Percentiles rank a stretch among this genome's conserved stretches.
These are phyloP conservation scores for Mungos mungo DNA, from an alignment of 2,113 vertebrate species.

Conservation along the genomic window DNA sequence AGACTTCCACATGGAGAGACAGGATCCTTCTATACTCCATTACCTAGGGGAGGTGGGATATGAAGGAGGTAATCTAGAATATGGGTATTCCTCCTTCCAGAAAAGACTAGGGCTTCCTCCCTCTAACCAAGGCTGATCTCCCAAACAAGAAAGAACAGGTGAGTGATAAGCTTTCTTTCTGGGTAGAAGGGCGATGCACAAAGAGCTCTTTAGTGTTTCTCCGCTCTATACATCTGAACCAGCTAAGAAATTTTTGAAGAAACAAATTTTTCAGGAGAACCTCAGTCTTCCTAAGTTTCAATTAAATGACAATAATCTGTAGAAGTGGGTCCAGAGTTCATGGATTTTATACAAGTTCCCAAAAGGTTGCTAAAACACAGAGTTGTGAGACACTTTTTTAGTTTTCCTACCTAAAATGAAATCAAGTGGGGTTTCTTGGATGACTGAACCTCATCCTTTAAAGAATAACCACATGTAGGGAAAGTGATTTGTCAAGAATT, in stretches of 20 bases:
- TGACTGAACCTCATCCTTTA: neutral
- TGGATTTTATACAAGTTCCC: neutral
- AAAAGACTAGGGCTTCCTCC: neutral
- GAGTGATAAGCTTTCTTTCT: neutral
- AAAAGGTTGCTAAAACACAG: neutral
- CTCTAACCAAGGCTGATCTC: neutral
- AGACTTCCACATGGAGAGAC: neutral
- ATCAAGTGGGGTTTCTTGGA: neutral
- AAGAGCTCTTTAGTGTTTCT: neutral
- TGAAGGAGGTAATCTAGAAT: neutral
- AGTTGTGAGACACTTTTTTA: neutral
- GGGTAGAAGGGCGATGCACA: neutral
- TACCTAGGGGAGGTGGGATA: neutral
- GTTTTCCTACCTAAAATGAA: conserved; percentile 12
- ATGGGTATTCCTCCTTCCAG: neutral
- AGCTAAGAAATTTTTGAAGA: neutral
- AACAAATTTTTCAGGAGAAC: neutral
- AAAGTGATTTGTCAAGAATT: neutral
- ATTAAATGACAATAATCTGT: neutral
- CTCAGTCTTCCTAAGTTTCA: neutral
- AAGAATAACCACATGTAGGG: neutral
- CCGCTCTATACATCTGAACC: neutral
- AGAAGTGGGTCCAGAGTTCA: neutral
- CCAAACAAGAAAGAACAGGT: neutral
- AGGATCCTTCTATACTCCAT: neutral